Conservation (phyloP, 2,113 vertebrate genomes). For the Myiozetetes cayanensis region DNA sequence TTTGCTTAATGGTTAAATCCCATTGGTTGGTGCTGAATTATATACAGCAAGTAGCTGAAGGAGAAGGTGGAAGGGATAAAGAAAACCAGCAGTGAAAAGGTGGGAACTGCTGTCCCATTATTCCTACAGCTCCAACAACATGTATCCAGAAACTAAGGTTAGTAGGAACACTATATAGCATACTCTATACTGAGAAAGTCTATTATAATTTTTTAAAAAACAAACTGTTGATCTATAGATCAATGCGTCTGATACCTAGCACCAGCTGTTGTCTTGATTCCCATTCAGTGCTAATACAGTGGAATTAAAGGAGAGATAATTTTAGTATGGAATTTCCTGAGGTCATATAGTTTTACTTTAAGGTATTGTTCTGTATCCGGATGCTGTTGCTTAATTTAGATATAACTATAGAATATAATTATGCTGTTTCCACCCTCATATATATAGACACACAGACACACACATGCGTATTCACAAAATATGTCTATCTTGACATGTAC, state of each 20-base stretch:
- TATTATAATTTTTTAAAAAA: not conserved
- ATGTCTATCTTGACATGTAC: not conserved
- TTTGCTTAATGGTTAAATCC: not conserved
- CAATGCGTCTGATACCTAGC: not conserved
- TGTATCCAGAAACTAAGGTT: not conserved
- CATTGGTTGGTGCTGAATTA: not conserved
- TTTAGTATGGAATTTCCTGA: constrained; percentile 37
- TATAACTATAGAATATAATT: not conserved
- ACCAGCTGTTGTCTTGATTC: not conserved
- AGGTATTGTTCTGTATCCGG: constrained; percentile 21
- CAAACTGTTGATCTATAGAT: not conserved
- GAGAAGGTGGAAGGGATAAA: not conserved
- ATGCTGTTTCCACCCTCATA: not conserved
- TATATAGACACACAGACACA: not conserved
- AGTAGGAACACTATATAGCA: not conserved
- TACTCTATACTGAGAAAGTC: not conserved
- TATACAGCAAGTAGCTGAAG: not conserved
- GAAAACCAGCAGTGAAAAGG: not conserved
- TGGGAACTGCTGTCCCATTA: not conserved
- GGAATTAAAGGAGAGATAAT: not conserved
- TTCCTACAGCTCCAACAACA: not conserved
- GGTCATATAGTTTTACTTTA: constrained; percentile 11
- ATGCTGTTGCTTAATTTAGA: constrained; percentile 14
- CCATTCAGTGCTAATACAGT: not conserved
- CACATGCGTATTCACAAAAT: not conserved